Evolutionary conservation across 2,113 vertebrate species (phyloP), one percentile per base, ranked within the genome.

Genomic region (Phylloscopus whistleri): DNA sequence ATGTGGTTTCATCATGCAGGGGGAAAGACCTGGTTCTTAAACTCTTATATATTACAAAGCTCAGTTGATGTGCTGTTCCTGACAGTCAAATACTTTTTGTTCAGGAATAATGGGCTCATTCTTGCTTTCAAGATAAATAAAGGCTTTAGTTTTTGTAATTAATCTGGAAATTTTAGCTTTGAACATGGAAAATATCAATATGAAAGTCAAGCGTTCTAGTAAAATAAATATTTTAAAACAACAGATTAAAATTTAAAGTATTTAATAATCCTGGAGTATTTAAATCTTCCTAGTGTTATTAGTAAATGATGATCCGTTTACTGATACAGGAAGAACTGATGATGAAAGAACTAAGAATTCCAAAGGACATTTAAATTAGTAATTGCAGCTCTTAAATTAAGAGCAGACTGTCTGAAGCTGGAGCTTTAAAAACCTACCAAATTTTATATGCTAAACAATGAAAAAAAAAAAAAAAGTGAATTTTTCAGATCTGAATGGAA

Each of bases 191-290:
- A 78, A 74, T 84, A 59, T 15, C 33, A 63, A 21, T 64, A 49
- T 81, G 73, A 77, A 95, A 68, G 31, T 70, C 33, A 79, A 67
- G 11, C 5, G 59, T 92, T 84, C 64, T 49, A 55, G 73, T 67
- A 84, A 92, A 96, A 95, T 92, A 77, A 95, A 87, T 96, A 93
- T 93, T 94, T 96, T 77, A 55, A 74, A 92, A 13, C 48, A 94
- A 56, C 28, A 93, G 55, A 75, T 94, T 77, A 92, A 95, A 93
- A 84, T 90, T 87, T 88, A 72, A 84, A 89, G 20, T 92, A 83
- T 74, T 69, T 90, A 51, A 94, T 94, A 89, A 92, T 74, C 68
- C 70, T 56, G 28, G 69, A 60, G 56, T 78, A 44, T 73, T 90
- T 92, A 92, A 93, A 63, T 94, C 72, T 74, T 86, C 44, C 44